Conservation (phyloP, 2,888 invertebrate species). For the Nephrotoma appendiculata region DNA sequence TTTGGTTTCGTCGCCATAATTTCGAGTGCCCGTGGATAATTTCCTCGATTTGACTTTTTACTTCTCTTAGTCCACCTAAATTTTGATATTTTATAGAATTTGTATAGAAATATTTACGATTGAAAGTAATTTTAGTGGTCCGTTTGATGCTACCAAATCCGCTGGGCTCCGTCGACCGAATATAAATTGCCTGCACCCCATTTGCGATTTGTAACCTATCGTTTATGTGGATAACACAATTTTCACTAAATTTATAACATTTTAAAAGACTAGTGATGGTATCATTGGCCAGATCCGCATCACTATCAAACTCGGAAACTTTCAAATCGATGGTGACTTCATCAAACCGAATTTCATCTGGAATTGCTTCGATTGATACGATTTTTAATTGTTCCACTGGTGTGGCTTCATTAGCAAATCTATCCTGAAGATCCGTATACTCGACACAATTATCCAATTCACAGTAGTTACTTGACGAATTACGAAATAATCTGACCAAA, state of each 20-base stretch:
- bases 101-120: slow-evolving; percentile 15
- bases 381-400: not conserved
- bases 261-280: slow-evolving; percentile 18
- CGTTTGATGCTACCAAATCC: slow-evolving; percentile 16
- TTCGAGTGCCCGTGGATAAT: slow-evolving; percentile 12
- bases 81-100: slow-evolving; percentile 8
- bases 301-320: slow-evolving; percentile 4
- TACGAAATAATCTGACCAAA: slow-evolving; percentile 17
- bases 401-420: not conserved
- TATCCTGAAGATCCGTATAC: not conserved
- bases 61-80: slow-evolving; percentile 18
- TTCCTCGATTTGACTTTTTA: slow-evolving; percentile 19
- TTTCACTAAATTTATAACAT: slow-evolving; percentile 16
- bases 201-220: not conserved
- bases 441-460: slow-evolving; percentile 19
- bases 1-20: not conserved
- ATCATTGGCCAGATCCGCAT: not conserved
- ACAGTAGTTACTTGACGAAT: slow-evolving; percentile 16
- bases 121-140: slow-evolving; percentile 17
- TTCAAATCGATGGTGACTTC: slow-evolving; percentile 7
- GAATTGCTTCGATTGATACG: slow-evolving; percentile 4
- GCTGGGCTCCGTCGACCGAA: slow-evolving; percentile 5
- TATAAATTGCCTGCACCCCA: slow-evolving; percentile 4
- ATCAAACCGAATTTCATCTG: slow-evolving; percentile 10
- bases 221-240: slow-evolving; percentile 16